A percentile compares a stretch with the other conserved stretches of the same genome.
These are phyloP conservation scores for Tigriopus japonicus DNA, from an alignment of 1,140 invertebrate genomes.

Conservation along the genomic window DNA sequence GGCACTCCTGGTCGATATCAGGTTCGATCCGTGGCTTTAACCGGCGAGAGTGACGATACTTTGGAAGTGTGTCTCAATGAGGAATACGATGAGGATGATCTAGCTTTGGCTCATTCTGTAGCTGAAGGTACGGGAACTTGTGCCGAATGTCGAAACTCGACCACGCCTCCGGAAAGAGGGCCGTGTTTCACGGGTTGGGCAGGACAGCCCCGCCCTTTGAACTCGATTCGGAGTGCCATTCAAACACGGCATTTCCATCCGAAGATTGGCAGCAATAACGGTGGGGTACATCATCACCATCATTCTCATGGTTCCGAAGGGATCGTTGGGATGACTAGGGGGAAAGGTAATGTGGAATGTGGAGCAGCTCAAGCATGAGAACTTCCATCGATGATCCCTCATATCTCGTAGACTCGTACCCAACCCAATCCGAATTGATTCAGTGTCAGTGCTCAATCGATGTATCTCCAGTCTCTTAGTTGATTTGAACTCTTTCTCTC, in stretches of 20 bases:
- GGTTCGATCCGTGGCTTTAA: conserved; percentile 2
- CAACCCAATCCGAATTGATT: too few relatives aligned
- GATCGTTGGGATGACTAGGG: too few relatives aligned
- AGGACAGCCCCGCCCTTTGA: not conserved
- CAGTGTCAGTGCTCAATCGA: too few relatives aligned
- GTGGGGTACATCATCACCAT: too few relatives aligned
- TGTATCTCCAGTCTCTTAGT: too few relatives aligned
- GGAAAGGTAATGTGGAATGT: too few relatives aligned
- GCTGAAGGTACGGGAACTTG: conserved; percentile 14
- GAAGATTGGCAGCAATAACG: too few relatives aligned
- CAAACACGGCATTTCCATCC: not conserved
- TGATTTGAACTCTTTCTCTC: too few relatives aligned
- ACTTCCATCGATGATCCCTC: too few relatives aligned
- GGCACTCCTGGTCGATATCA: not conserved
- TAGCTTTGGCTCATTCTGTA: not conserved
- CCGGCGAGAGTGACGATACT: conserved; percentile 8
- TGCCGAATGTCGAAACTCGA: conserved; percentile 16
- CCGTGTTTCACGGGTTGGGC: not conserved
- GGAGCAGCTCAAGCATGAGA: too few relatives aligned
- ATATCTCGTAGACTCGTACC: too few relatives aligned
- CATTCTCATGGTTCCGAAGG: too few relatives aligned
- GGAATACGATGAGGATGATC: conserved; percentile 3
- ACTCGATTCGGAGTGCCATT: not conserved
- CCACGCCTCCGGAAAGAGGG: not conserved
- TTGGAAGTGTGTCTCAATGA: conserved; percentile 9